Evolutionary conservation across 1,140 invertebrate species (phyloP), one percentile per base, ranked within the genome.

Genomic region (Eumaeus atala): DNA sequence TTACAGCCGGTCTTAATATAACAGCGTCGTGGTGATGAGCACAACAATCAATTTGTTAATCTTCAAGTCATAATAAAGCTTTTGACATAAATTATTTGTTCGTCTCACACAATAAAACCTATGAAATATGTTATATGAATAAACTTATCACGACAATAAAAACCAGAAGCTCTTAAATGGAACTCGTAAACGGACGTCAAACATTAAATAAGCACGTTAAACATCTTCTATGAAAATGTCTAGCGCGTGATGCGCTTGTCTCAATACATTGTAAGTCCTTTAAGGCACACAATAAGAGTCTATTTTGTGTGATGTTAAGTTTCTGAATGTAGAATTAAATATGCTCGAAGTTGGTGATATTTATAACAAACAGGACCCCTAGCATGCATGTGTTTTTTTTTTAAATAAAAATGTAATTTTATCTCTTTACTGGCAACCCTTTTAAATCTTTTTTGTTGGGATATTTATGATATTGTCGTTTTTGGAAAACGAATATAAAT

Each of bases 391-490:
- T 44, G 52, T 28, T 28, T 28, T 28, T 28, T 28, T 28, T 28
- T n/a, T n/a, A n/a, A n/a, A 28, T 28, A 47, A 57, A 64, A 57
- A 50, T 36, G 52, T 58, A 55, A 60, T 61, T 63, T 56, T 59
- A 62, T 63, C 61, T 65, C 59, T 60, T 59, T 65, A 64, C 65
- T 61, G 16, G 55, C 58, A 64, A 65, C 51, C 55, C 56, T 57
- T 66, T 59, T 36, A 59, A 61, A 35, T 59, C 51, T 59, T 47
- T 35, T 58, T 62, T 56, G 48, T 49, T 44, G 9, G 21, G 21
- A 44, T 17, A 44, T 44, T 44, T 44, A 44, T 44, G 40, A 44
- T 44, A 55, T 56, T 58, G 35, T 52, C 37, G 14, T 9, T 56
- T 48, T 63, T 59, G 56, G 56, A 51, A 44, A 44, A 44, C 40